A percentile compares a stretch with the other conserved stretches of the same genome.
These are phyloP conservation scores for Drosophila parabipectinata DNA, from an alignment of 1,140 invertebrate genomes.

Conservation along the genomic window DNA sequence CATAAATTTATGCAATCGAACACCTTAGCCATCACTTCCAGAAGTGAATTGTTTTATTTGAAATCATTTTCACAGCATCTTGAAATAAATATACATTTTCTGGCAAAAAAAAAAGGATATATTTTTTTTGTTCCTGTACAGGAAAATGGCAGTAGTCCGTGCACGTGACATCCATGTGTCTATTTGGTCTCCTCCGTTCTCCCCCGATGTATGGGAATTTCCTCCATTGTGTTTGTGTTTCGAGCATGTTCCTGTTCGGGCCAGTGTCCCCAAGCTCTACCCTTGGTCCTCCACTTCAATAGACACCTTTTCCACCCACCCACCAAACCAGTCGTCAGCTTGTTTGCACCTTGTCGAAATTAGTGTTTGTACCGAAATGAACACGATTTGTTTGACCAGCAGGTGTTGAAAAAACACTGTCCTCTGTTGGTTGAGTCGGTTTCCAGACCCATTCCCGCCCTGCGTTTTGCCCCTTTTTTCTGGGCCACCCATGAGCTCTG, in stretches of 20 bases:
- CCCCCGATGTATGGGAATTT: slow-evolving; percentile 11
- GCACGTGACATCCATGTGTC: slow-evolving; percentile 52
- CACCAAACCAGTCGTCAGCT: slow-evolving; percentile 54
- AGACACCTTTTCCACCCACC: background rate
- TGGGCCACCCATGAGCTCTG: slow-evolving; percentile 16
- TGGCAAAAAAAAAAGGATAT: background rate
- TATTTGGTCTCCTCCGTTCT: background rate
- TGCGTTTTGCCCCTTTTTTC: background rate
- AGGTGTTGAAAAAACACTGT: slow-evolving; percentile 79
- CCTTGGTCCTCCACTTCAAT: background rate
- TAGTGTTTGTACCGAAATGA: slow-evolving; percentile 80
- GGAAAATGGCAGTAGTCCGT: slow-evolving; percentile 41
- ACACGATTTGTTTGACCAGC: slow-evolving; percentile 81
- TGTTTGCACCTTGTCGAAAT: slow-evolving; percentile 82
- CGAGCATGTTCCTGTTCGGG: slow-evolving; percentile 51
- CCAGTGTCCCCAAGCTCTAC: slow-evolving; percentile 28
- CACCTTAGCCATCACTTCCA: background rate
- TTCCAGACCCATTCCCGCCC: background rate
- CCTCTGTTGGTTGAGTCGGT: slow-evolving; percentile 39
- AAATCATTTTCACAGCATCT: background rate
- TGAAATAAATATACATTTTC: background rate
- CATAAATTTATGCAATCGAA: background rate
- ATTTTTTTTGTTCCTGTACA: background rate
- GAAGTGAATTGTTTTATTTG: background rate
- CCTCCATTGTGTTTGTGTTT: slow-evolving; percentile 51